Conservation (phyloP, 1,140 invertebrate genomes). For the Tribolium madens region DNA sequence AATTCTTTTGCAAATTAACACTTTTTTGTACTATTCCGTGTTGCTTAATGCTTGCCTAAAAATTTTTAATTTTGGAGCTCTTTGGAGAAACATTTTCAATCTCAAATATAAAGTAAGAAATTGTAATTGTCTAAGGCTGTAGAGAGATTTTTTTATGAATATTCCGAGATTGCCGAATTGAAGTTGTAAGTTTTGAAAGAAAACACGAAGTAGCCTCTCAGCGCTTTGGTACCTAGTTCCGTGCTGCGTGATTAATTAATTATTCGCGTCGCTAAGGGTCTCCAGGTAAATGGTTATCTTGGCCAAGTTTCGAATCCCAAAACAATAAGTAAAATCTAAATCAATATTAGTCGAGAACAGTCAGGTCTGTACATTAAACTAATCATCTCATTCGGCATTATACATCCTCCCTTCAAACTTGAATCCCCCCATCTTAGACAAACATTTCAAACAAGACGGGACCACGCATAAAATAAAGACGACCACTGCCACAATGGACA, state of each 20-base stretch:
- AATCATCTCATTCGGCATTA: constrained; percentile 59
- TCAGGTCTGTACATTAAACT: constrained; percentile 57
- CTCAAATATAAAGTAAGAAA: no score
- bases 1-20: no score
- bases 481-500: constrained; percentile 53
- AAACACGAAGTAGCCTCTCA: background rate
- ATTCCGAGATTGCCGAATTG: no score
- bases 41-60: no score
- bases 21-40: no score
- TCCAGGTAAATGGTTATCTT: constrained; percentile 44
- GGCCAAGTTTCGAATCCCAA: constrained; percentile 49
- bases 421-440: constrained; percentile 49
- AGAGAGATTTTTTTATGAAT: no score
- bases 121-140: no score
- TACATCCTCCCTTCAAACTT: constrained; percentile 53
- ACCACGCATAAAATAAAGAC: constrained; percentile 55
- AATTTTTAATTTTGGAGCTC: no score
- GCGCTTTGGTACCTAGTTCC: background rate
- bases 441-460: constrained; percentile 55
- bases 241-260: constrained; percentile 36
- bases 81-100: no score
- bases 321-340: constrained; percentile 59
- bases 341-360: constrained; percentile 58
- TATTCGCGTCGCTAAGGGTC: constrained; percentile 43
- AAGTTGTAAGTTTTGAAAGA: background rate